Evolutionary conservation across 1,140 invertebrate species (phyloP).

Genomic region (Bacillus rossius): DNA sequence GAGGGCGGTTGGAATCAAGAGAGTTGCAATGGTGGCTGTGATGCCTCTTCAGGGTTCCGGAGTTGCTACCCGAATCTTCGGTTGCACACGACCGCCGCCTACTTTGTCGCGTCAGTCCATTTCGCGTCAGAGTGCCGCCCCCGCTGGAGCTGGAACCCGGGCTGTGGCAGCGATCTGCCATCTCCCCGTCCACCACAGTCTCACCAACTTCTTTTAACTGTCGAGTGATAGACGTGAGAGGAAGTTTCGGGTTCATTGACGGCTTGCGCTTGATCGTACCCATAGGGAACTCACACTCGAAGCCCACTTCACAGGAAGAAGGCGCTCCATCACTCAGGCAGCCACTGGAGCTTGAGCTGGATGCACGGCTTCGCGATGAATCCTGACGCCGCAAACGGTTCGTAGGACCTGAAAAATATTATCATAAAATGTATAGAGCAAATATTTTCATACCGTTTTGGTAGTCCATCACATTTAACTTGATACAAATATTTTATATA

Average conservation of each 20-base stretch:
- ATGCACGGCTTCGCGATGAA: constrained; percentile 47
- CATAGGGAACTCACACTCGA: constrained; percentile 54
- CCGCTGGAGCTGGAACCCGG: constrained; percentile 5
- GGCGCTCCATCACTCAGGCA: constrained; percentile 69
- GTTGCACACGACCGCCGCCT: constrained; percentile 10
- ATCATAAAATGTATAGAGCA: too few relatives aligned
- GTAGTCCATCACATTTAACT: too few relatives aligned
- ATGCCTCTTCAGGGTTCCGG: constrained; percentile 55
- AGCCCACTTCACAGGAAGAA: constrained; percentile 65
- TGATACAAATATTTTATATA: too few relatives aligned
- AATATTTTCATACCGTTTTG: too few relatives aligned
- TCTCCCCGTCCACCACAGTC: constrained; percentile 3
- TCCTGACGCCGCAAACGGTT: constrained; percentile 1
- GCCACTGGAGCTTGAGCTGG: constrained; percentile 73
- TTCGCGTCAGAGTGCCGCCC: constrained; percentile 9
- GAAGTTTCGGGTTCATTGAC: constrained; percentile 84
- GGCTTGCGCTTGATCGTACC: constrained; percentile 85
- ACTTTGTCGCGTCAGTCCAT: constrained; percentile 7
- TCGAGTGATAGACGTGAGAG: constrained; percentile 84
- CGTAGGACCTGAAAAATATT: too few relatives aligned
- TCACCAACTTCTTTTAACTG: constrained; percentile 75
- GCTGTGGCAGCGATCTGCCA: neutral
- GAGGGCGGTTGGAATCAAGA: constrained; percentile 44
- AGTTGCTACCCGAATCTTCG: constrained; percentile 20
- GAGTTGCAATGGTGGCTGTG: constrained; percentile 35